Base-by-base conservation (phyloP, 1,140 invertebrate genomes). In the Carposina sasakii region DNA sequence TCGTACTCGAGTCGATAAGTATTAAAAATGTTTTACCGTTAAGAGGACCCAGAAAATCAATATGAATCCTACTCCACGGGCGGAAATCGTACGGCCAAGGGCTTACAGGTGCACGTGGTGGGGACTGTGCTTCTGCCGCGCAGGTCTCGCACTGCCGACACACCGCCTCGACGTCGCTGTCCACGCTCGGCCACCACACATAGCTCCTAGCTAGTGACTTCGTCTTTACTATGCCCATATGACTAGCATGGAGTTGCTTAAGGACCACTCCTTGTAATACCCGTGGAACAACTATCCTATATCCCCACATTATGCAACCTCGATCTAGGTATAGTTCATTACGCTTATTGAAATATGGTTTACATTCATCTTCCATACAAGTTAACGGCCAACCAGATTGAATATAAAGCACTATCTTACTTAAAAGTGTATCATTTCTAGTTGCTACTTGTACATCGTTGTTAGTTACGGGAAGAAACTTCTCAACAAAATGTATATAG, bases 161-260 rank as follows among this genome's bases (percentile, higher is more conserved):
- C 16, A 44, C 2, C 1, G 39, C 31, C 17, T 67, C 61, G 3
- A 63, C 36, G 6, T 87, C 81, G 6, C 54, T 50, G 23, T 88
- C 13, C n/a, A n/a, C n/a, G n/a, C n/a, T n/a, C n/a, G n/a, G n/a
- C n/a, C n/a, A n/a, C n/a, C n/a, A n/a, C n/a, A 87, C 63, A 55
- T 85, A 81, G 39, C 60, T 67, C 12, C 86, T 49, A 3, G 87
- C 87, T 8, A 87, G 41, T 13, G 70, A 53, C 60, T 89, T 89
- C 68, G 87, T 89, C 53, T 76, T 75, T 12, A 72, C 61, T 1
- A 87, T 82, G 5, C 88, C 87, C 15, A 73, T 59, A 57, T 88
- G 87, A 21, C 65, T 71, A 9, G 46, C 31, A 63, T 88, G 87
- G 8, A 88, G 49, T 43, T 71, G 55, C 34, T 76, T 46, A 5